Evolutionary conservation across 2,888 invertebrate species (phyloP), one percentile per base, ranked within the genome.

Genomic region (Myathropa florea): DNA sequence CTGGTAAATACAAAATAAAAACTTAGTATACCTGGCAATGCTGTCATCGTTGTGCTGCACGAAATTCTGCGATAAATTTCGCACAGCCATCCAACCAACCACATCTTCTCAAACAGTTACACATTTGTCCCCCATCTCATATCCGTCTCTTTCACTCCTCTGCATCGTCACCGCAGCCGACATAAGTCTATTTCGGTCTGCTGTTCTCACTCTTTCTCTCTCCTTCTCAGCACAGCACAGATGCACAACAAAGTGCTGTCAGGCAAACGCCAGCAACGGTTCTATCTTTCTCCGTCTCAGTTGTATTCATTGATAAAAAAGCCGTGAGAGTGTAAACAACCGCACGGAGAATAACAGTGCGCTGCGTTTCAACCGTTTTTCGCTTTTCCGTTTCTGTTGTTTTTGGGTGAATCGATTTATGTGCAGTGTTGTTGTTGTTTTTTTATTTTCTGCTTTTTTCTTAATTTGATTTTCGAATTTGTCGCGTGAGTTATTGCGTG

Each of bases 291-390:
- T 77, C 77, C 57, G 70, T 85, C 82, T 82, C 82, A 23, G 72
- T 73, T 78, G 46, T 46, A 46, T 83, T 87, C 87, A 87, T 87
- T 87, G 83, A 87, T 87, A 87, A 87, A 87, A 80, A 80, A 83
- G 46, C 30, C 79, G 87, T 83, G 87, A 87, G 87, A 83, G 83
- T 80, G 83, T 83, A 72, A 83, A 87, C 83, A 86, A 73, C 78
- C n/a, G 9, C 28, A 12, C 60, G 53, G 55, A 59, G 18, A 61
- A 59, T 61, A 68, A 61, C 60, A 59, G 59, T 39, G 65, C 36
- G 53, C 57, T 63, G 36, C 61, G 70, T 57, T 76, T 55, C 63
- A 33, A 72, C 72, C 65, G 80, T 73, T 71, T 70, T 57, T 71
- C 63, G 59, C 36, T 53, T 61, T 67, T 68, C 33, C 39, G 59